Evolutionary conservation across 2,888 invertebrate species (phyloP).

Genomic region (Tholera decimalis): DNA sequence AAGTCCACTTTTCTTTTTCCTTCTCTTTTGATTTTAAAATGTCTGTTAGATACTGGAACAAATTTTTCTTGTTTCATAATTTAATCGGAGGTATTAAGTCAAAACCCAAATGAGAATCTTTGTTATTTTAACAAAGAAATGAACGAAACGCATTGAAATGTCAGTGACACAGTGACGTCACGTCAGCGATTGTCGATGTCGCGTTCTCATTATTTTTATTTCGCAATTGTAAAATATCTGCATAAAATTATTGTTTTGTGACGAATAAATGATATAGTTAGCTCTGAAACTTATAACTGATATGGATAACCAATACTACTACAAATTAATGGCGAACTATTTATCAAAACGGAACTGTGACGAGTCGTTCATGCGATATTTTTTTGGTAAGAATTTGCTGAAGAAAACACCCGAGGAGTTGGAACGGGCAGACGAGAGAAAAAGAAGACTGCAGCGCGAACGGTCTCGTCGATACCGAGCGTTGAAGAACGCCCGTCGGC

Average conservation of each 20-base stretch:
- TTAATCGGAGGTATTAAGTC: too few species aligned
- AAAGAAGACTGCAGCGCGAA: conserved; percentile 86
- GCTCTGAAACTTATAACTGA: conserved; percentile 41
- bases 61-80: too few species aligned
- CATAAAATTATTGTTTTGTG: conserved; percentile 66
- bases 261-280: conserved; percentile 28
- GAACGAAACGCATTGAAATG: conserved; percentile 60
- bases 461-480: conserved; percentile 87
- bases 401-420: conserved; percentile 88
- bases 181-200: conserved; percentile 79
- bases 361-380: conserved; percentile 89
- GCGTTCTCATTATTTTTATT: conserved; percentile 89
- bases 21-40: too few species aligned
- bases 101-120: too few species aligned
- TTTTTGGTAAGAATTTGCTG: conserved; percentile 86
- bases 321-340: conserved; percentile 89
- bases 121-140: conserved; percentile 17
- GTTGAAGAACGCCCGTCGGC: conserved; percentile 86
- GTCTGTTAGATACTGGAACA: too few species aligned
- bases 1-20: too few species aligned
- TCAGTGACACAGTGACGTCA: conserved; percentile 82
- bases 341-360: conserved; percentile 89
- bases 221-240: conserved; percentile 82
- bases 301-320: conserved; percentile 90
- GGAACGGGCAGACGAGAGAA: conserved; percentile 87